These are phyloP conservation scores for Siniperca knerii DNA, from an alignment of 2,113 vertebrate species.

Conservation along the genomic window DNA sequence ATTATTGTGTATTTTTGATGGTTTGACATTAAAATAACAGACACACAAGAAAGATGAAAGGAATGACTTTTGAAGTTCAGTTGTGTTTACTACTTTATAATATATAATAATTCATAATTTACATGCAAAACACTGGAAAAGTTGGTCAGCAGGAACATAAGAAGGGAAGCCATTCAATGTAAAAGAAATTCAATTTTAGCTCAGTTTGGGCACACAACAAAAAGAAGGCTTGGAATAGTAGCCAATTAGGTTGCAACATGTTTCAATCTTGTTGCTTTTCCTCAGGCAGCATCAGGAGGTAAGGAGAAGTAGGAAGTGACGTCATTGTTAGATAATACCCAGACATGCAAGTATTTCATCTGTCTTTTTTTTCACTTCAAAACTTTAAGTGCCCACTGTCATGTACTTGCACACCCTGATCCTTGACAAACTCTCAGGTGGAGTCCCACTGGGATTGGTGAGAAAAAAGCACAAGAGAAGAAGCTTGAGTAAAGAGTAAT, in stretches of 20 bases:
- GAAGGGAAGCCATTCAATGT: not conserved
- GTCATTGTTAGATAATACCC: not conserved
- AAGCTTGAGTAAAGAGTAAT: not conserved
- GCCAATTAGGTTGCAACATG: not conserved
- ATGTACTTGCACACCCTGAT: not conserved
- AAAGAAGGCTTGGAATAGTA: not conserved
- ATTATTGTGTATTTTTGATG: not conserved
- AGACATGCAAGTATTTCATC: constrained; percentile 13
- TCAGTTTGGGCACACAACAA: not conserved
- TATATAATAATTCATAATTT: not conserved
- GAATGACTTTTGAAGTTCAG: not conserved
- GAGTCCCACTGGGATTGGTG: not conserved
- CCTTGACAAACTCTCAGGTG: constrained; percentile 22
- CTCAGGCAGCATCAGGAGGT: not conserved
- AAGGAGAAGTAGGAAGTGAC: not conserved
- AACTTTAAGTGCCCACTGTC: constrained; percentile 1
- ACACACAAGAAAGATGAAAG: not conserved
- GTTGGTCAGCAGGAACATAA: not conserved
- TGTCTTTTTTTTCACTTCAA: constrained; percentile 1
- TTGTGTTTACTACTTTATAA: not conserved
- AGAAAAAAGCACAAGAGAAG: constrained; percentile 5
- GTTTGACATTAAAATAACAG: not conserved
- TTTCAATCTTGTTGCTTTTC: not conserved
- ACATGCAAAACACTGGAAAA: not conserved
- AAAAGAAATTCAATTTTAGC: not conserved